These are phyloP conservation scores for Mergus octosetaceus DNA, from an alignment of 2,797 vertebrate species.

Conservation along the genomic window DNA sequence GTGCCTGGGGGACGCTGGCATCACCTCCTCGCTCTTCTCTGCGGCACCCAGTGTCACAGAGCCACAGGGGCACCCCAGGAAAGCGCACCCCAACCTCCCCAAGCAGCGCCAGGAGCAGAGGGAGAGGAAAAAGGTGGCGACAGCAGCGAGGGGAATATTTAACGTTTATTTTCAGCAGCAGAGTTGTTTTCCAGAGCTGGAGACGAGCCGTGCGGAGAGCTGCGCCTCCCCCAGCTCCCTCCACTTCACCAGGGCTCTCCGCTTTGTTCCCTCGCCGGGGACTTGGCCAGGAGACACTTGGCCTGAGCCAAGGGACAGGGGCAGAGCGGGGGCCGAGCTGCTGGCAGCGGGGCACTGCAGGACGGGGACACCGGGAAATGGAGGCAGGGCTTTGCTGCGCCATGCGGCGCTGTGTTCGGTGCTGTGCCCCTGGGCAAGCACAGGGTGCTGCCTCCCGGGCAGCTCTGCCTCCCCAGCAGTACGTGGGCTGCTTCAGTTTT, in stretches of 20 bases:
- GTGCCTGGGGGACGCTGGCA: not conserved
- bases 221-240: not conserved
- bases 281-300: not conserved
- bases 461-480: not conserved
- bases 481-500: not conserved
- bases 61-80: not conserved
- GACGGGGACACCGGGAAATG: fast-evolving
- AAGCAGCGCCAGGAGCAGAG: fast-evolving
- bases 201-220: not conserved
- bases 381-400: fast-evolving
- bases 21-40: not conserved
- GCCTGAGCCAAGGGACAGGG: not conserved
- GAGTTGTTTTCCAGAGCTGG: fast-evolving
- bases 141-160: not conserved
- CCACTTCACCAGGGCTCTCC: not conserved
- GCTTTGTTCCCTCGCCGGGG: constrained; percentile 36
- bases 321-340: not conserved
- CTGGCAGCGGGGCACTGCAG: not conserved
- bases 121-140: not conserved
- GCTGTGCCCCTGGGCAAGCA: fast-evolving
- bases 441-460: not conserved
- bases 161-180: not conserved
- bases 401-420: fast-evolving
- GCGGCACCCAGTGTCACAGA: not conserved
- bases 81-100: not conserved